Evolutionary conservation across 2,797 vertebrate species (phyloP), one percentile per base, ranked within the genome.

Genomic region (Erpetoichthys calabaricus): DNA sequence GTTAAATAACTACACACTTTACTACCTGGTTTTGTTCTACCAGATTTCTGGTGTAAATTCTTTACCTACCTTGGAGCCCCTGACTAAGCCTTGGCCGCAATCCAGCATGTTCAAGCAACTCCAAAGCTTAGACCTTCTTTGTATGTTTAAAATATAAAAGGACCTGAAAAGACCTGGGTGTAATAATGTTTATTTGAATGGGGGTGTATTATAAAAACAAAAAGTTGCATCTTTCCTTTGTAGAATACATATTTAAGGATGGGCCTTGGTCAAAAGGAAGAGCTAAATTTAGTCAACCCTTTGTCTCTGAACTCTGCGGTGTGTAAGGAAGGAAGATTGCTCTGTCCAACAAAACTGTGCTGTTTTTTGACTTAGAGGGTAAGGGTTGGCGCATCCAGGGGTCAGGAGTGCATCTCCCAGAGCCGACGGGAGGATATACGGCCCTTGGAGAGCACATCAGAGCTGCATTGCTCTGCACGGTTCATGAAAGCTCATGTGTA

Each of bases 231-330:
- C 56, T 67, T 67, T 65, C 65, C 63, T 60, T 53, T 53, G 56
- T 63, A 60, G 45, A 57, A 62, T 25, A 44, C 47, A 64, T 60
- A 53, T 60, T 60, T 61, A 51, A 56, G 59, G 60, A 65, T 51
- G 53, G 51, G 55, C 59, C 47, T 58, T 46, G 56, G 66, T 62
- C 53, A 57, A 55, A 58, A 62, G 58, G 64, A 70, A 69, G 64
- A 64, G 64, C 73, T 77, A 73, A 80, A 78, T 81, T 70, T 75
- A 77, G 78, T 69, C 67, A 77, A 73, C 78, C 82, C 79, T 84
- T 86, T 76, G 76, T 82, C 76, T 72, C 52, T 70, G 65, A 80
- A 74, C 72, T 69, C 62, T 70, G 73, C 45, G 57, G 61, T 57
- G 45, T 59, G 60, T 67, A 66, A 72, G 80, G 80, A 75, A 83